Evolutionary conservation across 2,797 vertebrate species (phyloP).

Genomic region (Platyrinchus mystaceus): DNA sequence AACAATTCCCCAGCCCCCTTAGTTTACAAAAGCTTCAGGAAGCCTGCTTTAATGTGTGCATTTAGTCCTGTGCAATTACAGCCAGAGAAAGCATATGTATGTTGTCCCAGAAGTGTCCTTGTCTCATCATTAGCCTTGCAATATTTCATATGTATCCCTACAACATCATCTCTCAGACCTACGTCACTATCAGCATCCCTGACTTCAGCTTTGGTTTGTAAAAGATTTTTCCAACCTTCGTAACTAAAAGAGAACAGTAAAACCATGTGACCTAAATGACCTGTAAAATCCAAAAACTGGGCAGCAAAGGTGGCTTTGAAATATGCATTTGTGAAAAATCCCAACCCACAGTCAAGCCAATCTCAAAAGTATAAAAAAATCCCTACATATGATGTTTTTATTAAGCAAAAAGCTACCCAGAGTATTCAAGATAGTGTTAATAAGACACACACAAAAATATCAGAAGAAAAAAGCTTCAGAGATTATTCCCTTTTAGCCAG

Average conservation of each 20-base stretch:
- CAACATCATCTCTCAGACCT: not conserved
- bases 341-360: not conserved
- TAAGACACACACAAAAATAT: not conserved
- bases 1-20: not conserved
- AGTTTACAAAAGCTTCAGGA: not conserved
- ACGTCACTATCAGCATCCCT: not conserved
- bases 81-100: fast-evolving
- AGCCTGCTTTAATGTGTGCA: not conserved
- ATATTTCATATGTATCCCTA: not conserved
- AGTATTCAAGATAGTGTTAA: not conserved
- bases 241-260: not conserved
- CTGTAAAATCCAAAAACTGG: not conserved
- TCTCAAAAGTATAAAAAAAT: not conserved
- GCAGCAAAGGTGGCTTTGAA: not conserved
- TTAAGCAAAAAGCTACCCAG: not conserved
- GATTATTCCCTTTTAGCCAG: not conserved
- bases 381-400: not conserved
- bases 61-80: not conserved
- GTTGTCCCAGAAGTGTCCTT: not conserved
- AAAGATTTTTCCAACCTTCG: not conserved
- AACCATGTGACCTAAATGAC: not conserved
- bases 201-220: not conserved
- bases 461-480: not conserved
- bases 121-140: not conserved
- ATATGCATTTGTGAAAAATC: not conserved